Percentiles rank a stretch among this genome's conserved stretches.
These are phyloP conservation scores for Netelia inedita DNA, from an alignment of 2,888 invertebrate genomes.

Conservation along the genomic window DNA sequence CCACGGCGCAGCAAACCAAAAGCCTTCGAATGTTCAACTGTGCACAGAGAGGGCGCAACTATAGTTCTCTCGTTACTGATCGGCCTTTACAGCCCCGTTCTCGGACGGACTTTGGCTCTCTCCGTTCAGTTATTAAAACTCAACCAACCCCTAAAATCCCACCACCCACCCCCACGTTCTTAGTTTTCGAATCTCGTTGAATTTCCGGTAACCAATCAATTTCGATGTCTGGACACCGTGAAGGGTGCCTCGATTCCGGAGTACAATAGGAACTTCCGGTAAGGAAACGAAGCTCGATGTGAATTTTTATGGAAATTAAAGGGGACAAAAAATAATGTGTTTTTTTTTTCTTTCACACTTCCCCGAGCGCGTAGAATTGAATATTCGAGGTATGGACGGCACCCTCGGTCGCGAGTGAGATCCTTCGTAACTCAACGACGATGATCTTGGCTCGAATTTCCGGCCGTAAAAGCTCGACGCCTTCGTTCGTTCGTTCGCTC, in stretches of 20 bases:
- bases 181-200: neutral
- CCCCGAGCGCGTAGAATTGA: too few relatives aligned
- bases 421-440: constrained; percentile 29
- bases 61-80: constrained; percentile 4
- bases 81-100: constrained; percentile 21
- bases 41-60: neutral
- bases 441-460: constrained; percentile 64
- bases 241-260: neutral
- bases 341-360: too few relatives aligned
- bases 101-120: constrained; percentile 24
- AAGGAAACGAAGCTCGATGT: too few relatives aligned
- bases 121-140: neutral
- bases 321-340: too few relatives aligned
- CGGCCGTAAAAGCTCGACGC: constrained; percentile 57
- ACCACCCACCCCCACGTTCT: neutral
- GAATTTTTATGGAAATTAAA: too few relatives aligned
- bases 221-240: neutral
- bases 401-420: too few relatives aligned
- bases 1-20: constrained; percentile 30
- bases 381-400: too few relatives aligned
- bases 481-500: constrained; percentile 26
- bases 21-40: constrained; percentile 33
- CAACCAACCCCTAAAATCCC: neutral
- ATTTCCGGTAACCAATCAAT: constrained; percentile 9
- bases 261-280: too few relatives aligned